Base-by-base conservation (phyloP, 2,113 vertebrate genomes). In the Pagrus major region DNA sequence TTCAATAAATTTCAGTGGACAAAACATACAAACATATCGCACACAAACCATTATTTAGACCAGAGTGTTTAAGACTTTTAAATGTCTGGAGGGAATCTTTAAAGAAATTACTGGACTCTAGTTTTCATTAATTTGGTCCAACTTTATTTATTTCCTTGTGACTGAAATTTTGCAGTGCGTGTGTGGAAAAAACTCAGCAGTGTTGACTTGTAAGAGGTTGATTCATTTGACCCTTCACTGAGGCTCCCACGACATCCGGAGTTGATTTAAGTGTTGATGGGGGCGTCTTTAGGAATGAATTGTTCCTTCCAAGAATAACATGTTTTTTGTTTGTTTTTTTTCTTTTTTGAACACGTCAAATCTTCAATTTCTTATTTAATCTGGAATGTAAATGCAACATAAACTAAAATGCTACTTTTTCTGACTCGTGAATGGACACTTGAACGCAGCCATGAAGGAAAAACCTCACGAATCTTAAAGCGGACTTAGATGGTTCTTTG, bases 111-210 rank as follows among this genome's bases (percentile, higher is more conserved):
- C 68, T 59, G 33, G 6, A 86, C 61, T 71, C 71, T 85, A 8
- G 16, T 69, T 68, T 73, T 74, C 35, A 44, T 84, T 89, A 31
- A 47, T 87, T 93, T 92, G 90, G 90, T 91, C 86, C 86, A 85
- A 78, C 84, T 92, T 91, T 92, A 90, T 92, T 90, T 52, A 49
- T 81, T 41, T 74, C 27, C 80, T 69, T 25, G 51, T 76, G 66
- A 81, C 61, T 80, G 83, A 84, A 75, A 64, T 9, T 61, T 67
- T 71, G 82, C 75, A 55, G 11, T 55, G 75, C 23, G 18, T 85
- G 81, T 79, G 67, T 7, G 23, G 68, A 78, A 83, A 76, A 78
- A 83, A 76, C 60, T 27, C 23, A 78, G 74, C 80, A 64, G 82
- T 60, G 69, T 66, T 6, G 60, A 67, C 78, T 66, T 37, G 52